Percentiles rank a stretch among this genome's conserved stretches.
phyloP scores from a whole-genome alignment of 1,140 invertebrate species.

The Anoplophora glabripennis region DNA sequence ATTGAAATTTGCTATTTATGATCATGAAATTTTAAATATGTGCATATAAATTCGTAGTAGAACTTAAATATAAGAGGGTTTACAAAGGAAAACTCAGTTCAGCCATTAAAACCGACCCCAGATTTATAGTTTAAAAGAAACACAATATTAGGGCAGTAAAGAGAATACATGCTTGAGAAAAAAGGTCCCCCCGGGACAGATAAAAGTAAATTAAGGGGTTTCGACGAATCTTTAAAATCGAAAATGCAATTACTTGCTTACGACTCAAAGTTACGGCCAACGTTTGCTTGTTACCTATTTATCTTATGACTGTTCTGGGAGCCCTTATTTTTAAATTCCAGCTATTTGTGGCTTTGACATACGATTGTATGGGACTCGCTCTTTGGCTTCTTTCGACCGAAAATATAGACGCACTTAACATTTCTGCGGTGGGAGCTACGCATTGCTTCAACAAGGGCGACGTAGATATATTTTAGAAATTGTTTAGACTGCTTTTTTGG shows the following conservation, averaged over 20 bases:
- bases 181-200: slow-evolving; percentile 8
- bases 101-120: too few species aligned
- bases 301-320: slow-evolving; percentile 23
- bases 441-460: too few species aligned
- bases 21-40: too few species aligned
- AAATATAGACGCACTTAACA: slow-evolving; percentile 22
- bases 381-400: slow-evolving; percentile 13
- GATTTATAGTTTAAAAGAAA: too few species aligned
- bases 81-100: too few species aligned
- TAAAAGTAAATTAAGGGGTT: slow-evolving; percentile 17
- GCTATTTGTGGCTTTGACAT: slow-evolving; percentile 18
- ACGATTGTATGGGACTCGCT: slow-evolving; percentile 5
- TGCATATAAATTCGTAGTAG: too few species aligned
- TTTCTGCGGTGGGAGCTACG: slow-evolving; percentile 6
- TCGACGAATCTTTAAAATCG: slow-evolving; percentile 24
- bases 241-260: slow-evolving; percentile 16
- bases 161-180: neutral
- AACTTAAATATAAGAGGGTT: too few species aligned
- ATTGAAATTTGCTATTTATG: too few species aligned
- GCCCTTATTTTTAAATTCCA: slow-evolving; percentile 19
- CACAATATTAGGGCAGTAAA: too few species aligned
- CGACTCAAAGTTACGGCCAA: slow-evolving; percentile 6
- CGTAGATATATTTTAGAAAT: too few species aligned
- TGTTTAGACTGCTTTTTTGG: too few species aligned
- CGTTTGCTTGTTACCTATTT: slow-evolving; percentile 25